Evolutionary conservation across 2,888 invertebrate genomes (phyloP), one percentile per base, ranked within the genome.

Genomic region (Lobophora halterata): DNA sequence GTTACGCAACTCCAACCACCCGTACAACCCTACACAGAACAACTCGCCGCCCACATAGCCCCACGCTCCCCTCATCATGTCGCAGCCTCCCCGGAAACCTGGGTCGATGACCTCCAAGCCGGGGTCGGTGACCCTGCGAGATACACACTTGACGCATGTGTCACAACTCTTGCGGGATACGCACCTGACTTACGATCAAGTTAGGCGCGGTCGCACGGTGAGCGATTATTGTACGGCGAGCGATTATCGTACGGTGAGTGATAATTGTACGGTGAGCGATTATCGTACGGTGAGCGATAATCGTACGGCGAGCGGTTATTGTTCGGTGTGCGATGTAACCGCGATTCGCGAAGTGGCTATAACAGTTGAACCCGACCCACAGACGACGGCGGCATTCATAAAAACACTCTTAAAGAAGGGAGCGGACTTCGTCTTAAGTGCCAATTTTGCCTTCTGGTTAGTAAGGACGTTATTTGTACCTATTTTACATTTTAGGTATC

Each of bases 1-100:
- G 88, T 89, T 97, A 82, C 94, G 96, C 76, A 96, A 96, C 89
- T 95, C 95, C 58, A 95, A 95, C 89, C 95, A 95, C 77, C 95
- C 95, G 46, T 93, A 92, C 87, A 93, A 92, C 75, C 80, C 85
- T 24, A 76, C 89, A 46, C 89, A 89, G 62, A 70, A 65, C 61
- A 64, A 56, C 57, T 66, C 82, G 32, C 78, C 86, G 61, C 61
- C 76, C 60, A 79, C 83, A 77, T 82, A 87, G 85, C 79, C 61
- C 52, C 57, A 52, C 37, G 48, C 38, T 51, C 33, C 37, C 30
- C 27, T 41, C 24, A 47, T 41, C 40, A 49, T 36, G 40, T 45
- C 46, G 46, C 48, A 46, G 42, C 45, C 48, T 18, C 36, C 43
- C 33, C 29, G 24, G 5, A 16, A 17, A 13, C 26, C 28, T n/a